Base-by-base conservation (phyloP, 2,113 vertebrate species). In the Agelaius phoeniceus region DNA sequence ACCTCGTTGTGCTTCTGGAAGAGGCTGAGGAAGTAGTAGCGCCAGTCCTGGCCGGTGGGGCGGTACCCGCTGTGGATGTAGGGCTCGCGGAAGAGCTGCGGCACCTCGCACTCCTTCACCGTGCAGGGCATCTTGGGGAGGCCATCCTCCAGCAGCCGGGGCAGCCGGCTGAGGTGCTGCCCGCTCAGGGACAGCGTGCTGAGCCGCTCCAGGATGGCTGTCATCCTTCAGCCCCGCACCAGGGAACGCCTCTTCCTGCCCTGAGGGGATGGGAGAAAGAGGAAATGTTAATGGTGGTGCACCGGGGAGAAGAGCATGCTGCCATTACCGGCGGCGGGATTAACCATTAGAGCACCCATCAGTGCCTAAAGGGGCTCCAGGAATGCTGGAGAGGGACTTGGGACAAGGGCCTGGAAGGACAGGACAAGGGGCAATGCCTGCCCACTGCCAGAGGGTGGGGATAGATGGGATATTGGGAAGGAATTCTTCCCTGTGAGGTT, bases 1-100 rank as follows among this genome's bases (percentile, higher is more conserved):
- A 98, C 98, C 92, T 99, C 99, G 0, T 99, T 99, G 97, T 99
- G 99, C 59, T 98, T 98, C 97, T 99, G 99, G 85, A 99, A 99
- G 93, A 99, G 98, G 96, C 99, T 99, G 51, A 99, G 90, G 89
- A 99, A 96, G 96, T 99, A 99, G 97, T 98, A 99, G 19, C 97
- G 97, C 99, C 99, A 99, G 79, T 98, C 97, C 71, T 99, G 99
- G 49, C 97, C 98, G 0, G 97, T 94, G 33, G 99, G 99, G 12
- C 99, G 98, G 97, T 99, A 99, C 10, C 99, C 99, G 0, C 98
- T 78, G 52, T 97, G 97, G 97, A 99, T 99, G 96, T 99, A 99
- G 0, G 99, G 99, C 97, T 99, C 99, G 1, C 98, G 97, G 97
- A 99, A 99, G 44, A 99, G 98, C 78, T 95, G 95, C 0, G 99